Conservation (phyloP, 2,113 vertebrate genomes). For the Rhinolophus ferrumequinum region DNA sequence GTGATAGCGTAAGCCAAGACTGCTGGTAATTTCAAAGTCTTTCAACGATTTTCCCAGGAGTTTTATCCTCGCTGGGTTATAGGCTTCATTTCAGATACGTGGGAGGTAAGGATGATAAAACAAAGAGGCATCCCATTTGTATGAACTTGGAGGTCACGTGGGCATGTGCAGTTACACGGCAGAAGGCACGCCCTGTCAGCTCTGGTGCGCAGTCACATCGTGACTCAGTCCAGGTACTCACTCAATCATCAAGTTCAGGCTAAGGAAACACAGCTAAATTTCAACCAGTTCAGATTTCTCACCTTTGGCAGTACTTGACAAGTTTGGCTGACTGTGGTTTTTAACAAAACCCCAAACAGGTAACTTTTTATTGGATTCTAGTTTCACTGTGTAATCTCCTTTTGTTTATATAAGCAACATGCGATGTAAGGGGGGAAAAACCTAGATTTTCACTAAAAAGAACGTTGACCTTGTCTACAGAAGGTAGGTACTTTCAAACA, state of each 20-base stretch:
- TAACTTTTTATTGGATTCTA: constrained; percentile 26
- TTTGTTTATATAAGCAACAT: constrained; percentile 28
- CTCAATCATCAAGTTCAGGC: not conserved
- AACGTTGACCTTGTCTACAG: constrained; percentile 29
- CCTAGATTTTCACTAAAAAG: constrained; percentile 15
- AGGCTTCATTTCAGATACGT: constrained; percentile 28
- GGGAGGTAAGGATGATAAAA: not conserved
- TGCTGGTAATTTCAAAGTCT: not conserved
- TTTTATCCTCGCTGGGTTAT: not conserved
- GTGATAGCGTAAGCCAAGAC: constrained; percentile 4
- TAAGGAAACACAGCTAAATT: not conserved
- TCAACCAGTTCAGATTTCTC: not conserved
- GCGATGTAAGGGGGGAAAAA: not conserved
- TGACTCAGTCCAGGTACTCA: not conserved
- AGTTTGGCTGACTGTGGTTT: not conserved
- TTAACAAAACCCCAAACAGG: constrained; percentile 31
- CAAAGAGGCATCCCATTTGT: not conserved
- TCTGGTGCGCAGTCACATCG: not conserved
- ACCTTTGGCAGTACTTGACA: constrained; percentile 23
- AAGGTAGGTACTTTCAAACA: not conserved
- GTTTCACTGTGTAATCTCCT: constrained; percentile 18
- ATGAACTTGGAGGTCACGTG: not conserved
- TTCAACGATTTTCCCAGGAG: constrained; percentile 18
- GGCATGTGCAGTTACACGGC: not conserved
- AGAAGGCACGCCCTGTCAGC: not conserved